Conservation (phyloP, 2,888 invertebrate genomes). For the Pandemis heparana region DNA sequence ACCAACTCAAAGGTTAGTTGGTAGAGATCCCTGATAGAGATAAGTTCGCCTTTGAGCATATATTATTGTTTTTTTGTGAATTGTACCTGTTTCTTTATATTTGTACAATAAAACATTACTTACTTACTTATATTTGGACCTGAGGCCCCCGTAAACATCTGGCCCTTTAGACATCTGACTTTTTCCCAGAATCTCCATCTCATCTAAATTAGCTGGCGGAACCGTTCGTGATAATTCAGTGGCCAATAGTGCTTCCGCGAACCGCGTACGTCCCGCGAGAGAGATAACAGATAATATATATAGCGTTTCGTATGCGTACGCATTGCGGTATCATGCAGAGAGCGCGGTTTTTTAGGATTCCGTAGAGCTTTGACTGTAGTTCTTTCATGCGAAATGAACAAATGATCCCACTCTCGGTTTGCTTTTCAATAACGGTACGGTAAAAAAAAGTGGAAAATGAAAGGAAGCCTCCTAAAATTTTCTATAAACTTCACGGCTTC, state of each 20-base stretch:
- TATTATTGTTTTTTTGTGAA: too few species aligned
- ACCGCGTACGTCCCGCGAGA: conserved; percentile 58
- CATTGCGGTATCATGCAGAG: conserved; percentile 69
- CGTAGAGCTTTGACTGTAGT: neutral
- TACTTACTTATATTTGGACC: too few species aligned
- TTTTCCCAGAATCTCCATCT: neutral
- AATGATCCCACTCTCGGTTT: neutral
- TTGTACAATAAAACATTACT: too few species aligned
- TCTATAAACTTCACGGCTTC: too few species aligned
- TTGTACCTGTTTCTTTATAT: too few species aligned
- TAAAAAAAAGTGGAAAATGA: too few species aligned
- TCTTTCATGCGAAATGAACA: neutral
- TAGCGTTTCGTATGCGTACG: conserved; percentile 69
- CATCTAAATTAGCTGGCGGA: conserved; percentile 25
- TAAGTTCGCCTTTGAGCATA: too few species aligned
- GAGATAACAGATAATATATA: conserved; percentile 80
- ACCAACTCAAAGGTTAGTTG: too few species aligned
- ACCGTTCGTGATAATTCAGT: conserved; percentile 30
- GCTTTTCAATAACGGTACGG: neutral
- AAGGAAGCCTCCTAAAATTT: too few species aligned
- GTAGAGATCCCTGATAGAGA: too few species aligned
- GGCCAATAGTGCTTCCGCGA: conserved; percentile 25
- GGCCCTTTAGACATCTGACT: neutral
- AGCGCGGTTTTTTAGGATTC: conserved; percentile 30
- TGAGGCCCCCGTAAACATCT: neutral